Conservation (phyloP, 2,113 vertebrate genomes). For the Boleophthalmus pectinirostris region DNA sequence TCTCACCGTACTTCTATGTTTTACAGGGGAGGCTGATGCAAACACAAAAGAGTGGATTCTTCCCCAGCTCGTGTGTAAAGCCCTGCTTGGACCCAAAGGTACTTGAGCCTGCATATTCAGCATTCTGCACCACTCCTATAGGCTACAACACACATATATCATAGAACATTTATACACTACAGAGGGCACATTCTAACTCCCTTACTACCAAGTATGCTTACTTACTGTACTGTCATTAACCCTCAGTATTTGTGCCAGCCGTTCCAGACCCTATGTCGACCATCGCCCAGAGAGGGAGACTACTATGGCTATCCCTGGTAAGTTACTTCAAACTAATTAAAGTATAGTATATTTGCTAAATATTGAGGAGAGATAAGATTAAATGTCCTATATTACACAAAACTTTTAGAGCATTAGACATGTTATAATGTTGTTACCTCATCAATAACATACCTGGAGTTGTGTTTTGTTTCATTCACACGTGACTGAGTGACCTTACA, state of each 20-base stretch:
- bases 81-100: constrained; percentile 93
- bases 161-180: neutral
- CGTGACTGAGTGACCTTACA: no score
- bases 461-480: no score
- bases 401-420: no score
- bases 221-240: constrained; percentile 10
- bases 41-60: constrained; percentile 89
- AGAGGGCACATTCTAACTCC: neutral
- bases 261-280: constrained; percentile 82
- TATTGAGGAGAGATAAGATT: no score
- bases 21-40: constrained; percentile 87
- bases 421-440: no score
- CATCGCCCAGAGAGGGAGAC: constrained; percentile 86
- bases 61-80: constrained; percentile 91
- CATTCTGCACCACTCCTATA: neutral
- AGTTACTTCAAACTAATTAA: constrained; percentile 42
- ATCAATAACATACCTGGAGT: no score
- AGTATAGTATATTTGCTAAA: no score
- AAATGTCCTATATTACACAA: no score
- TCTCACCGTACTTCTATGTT: neutral
- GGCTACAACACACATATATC: neutral
- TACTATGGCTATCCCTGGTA: constrained; percentile 92
- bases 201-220: neutral
- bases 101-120: constrained; percentile 3
- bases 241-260: constrained; percentile 52